Evolutionary conservation across 2,888 invertebrate species (phyloP), one percentile per base, ranked within the genome.

Genomic region (Myopa testacea): DNA sequence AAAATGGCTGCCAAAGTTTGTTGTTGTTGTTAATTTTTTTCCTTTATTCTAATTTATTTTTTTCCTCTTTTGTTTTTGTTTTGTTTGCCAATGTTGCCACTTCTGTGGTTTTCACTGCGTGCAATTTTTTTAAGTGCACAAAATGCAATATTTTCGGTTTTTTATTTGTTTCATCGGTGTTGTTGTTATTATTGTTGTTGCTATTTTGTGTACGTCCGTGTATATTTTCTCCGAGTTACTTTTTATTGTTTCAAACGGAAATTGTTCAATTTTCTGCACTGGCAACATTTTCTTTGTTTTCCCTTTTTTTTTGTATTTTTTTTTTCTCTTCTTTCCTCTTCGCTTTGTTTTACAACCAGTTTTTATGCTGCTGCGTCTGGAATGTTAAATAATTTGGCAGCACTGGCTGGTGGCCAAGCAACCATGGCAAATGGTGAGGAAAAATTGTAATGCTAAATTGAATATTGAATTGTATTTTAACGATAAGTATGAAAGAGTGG

Each of bases 201-300:
- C 4, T 69, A 8, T 37, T 55, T 12, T 52, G 58, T n/a, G 10
- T 45, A 45, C 34, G 52, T 14, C 10, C 55, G 16, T 55, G 55
- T 14, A 63, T 34, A 12, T 63, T 63, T 63, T 63, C 63, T 26
- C 12, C 4, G 14, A 63, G 12, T 63, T 63, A 63, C n/a, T 63
- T 37, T 63, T 58, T 68, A 8, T 75, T 75, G 37, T 52, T 67
- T 55, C 77, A 79, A 79, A 75, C 81, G 81, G 81, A 81, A 81
- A 81, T 81, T 80, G 81, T 79, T 81, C 81, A 81, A 81, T 81
- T 81, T 81, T 81, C 81, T 80, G 80, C 81, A 77, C 79, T 78
- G 78, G 80, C 34, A 77, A 79, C 45, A 81, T 75, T 80, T 81
- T 78, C 76, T 75, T 78, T 80, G 77, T 81, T 76, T 78, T 62